phyloP scores from a whole-genome alignment of 2,113 vertebrate genomes.

The Diadophis punctatus region DNA sequence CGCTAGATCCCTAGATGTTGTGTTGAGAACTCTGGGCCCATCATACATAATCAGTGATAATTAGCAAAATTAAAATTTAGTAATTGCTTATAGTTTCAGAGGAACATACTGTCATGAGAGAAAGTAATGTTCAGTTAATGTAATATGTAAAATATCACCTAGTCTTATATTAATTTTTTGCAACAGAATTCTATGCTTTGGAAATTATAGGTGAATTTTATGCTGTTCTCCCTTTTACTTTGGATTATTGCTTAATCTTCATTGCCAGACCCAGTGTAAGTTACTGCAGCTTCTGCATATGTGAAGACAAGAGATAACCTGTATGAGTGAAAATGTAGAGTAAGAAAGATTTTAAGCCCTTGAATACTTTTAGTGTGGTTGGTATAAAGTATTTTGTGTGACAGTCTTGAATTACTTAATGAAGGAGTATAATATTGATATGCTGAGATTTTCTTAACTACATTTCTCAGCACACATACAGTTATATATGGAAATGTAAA shows the following conservation, averaged over 20 bases:
- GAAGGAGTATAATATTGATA: not conserved
- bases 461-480: constrained; percentile 22
- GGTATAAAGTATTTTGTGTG: not conserved
- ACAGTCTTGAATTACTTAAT: not conserved
- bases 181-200: not conserved
- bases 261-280: not conserved
- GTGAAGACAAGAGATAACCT: not conserved
- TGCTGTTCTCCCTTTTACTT: not conserved
- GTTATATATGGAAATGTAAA: not conserved
- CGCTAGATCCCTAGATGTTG: not conserved
- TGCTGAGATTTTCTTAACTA: constrained; percentile 12
- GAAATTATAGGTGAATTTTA: not conserved
- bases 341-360: not conserved
- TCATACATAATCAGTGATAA: not conserved
- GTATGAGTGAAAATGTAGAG: not conserved
- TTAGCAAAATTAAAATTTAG: not conserved
- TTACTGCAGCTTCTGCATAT: not conserved
- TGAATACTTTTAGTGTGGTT: not conserved
- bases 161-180: not conserved
- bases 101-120: not conserved
- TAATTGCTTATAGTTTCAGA: not conserved
- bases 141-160: not conserved
- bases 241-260: not conserved
- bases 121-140: not conserved
- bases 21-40: not conserved